Percentiles rank a stretch among this genome's conserved stretches.
Conservation (phyloP, 2,888 invertebrate species). For the Drosophila seclusa region DNA sequence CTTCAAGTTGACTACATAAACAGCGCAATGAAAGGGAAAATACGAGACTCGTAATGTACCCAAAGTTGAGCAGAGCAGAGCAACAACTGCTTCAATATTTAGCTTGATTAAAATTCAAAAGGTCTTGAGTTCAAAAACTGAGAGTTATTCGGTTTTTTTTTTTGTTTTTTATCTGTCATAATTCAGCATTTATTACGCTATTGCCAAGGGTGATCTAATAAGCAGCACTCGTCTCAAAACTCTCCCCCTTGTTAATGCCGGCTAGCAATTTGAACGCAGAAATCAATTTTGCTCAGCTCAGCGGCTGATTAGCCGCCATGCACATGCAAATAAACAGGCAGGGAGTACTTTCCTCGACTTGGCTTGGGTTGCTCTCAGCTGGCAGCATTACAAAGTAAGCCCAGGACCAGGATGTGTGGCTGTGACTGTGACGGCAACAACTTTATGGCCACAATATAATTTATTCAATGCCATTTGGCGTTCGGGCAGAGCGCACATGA, state of each 20-base stretch:
- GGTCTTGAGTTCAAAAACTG: conserved; percentile 51
- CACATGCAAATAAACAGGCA: conserved; percentile 47
- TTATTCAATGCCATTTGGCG: conserved; percentile 77
- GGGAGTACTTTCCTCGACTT: conserved; percentile 10
- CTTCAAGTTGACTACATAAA: conserved; percentile 54
- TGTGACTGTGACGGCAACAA: conserved; percentile 61
- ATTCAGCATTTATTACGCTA: conserved; percentile 69
- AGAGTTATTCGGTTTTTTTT: background rate
- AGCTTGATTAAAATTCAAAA: conserved; percentile 79
- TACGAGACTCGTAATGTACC: conserved; percentile 55
- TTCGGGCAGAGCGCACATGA: conserved; percentile 61
- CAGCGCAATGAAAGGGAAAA: conserved; percentile 72
- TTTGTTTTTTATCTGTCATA: conserved; percentile 50
- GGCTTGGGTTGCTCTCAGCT: conserved; percentile 4
- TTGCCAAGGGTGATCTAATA: conserved; percentile 56
- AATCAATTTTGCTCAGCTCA: conserved; percentile 57
- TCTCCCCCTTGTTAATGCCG: background rate
- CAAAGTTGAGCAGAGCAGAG: background rate
- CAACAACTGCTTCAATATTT: conserved; percentile 69
- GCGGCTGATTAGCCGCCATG: conserved; percentile 46
- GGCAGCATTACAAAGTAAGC: conserved; percentile 47
- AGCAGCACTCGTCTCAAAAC: conserved; percentile 6
- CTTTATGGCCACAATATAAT: conserved; percentile 77
- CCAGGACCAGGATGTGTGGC: conserved; percentile 30
- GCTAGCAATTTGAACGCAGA: conserved; percentile 13